A percentile compares a stretch with the other conserved stretches of the same genome.
phyloP scores from a whole-genome alignment of 2,797 vertebrate species.

The Megalops cyprinoides region DNA sequence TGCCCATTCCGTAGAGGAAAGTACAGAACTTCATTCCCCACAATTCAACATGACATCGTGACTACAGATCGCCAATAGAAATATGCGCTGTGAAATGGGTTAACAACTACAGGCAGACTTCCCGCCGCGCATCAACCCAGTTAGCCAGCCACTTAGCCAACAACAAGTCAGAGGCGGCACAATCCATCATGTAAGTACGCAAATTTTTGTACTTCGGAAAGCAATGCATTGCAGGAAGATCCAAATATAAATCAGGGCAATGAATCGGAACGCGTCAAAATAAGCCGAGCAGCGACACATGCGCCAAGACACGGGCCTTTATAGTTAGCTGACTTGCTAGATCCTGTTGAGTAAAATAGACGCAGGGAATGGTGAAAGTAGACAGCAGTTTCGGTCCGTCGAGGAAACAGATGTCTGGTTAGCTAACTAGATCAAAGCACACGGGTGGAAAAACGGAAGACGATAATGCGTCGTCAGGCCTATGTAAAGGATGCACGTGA shows the following conservation, averaged over 20 bases:
- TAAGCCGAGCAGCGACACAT: neutral
- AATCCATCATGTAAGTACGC: slow-evolving; percentile 1
- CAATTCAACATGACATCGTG: slow-evolving; percentile 19
- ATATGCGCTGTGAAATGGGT: slow-evolving; percentile 5
- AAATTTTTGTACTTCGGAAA: neutral
- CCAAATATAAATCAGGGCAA: neutral
- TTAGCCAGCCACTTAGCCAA: slow-evolving; percentile 43
- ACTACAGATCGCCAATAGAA: slow-evolving; percentile 14
- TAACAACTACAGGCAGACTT: slow-evolving; percentile 20
- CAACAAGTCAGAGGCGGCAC: neutral
- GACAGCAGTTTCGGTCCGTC: too few relatives aligned
- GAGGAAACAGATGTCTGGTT: neutral
- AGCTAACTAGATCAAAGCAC: slow-evolving; percentile 4
- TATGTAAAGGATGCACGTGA: neutral
- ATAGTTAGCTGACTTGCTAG: neutral
- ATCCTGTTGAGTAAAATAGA: neutral
- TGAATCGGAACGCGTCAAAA: neutral
- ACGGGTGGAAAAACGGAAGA: neutral
- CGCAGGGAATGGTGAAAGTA: neutral
- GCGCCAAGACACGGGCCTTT: neutral
- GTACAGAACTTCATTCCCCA: slow-evolving; percentile 33
- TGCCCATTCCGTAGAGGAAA: neutral
- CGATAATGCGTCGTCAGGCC: neutral
- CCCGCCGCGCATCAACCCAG: slow-evolving; percentile 45
- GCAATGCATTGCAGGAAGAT: too few relatives aligned